phyloP scores from a whole-genome alignment of 2,888 invertebrate genomes.

The Sinodicranocentrus sp. region DNA sequence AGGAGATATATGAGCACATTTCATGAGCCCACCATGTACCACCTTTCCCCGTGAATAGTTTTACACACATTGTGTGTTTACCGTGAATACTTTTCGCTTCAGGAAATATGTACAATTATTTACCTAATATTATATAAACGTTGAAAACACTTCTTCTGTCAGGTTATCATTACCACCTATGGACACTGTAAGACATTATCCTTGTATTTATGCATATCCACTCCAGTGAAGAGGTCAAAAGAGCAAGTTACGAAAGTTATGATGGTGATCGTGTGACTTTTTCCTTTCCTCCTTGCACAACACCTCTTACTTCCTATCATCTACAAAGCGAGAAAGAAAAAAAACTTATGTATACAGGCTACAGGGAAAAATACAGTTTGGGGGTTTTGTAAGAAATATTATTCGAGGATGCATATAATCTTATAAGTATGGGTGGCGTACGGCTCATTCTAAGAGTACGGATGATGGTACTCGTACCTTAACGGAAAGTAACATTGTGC shows the following conservation, averaged over 20 bases:
- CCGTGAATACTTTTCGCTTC: too few species aligned
- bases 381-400: slow-evolving; percentile 14
- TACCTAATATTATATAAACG: slow-evolving; percentile 20
- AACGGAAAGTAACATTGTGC: not conserved
- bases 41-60: not conserved
- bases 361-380: not conserved
- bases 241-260: slow-evolving; percentile 22
- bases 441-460: too few species aligned
- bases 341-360: too few species aligned
- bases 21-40: slow-evolving; percentile 28
- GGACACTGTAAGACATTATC: slow-evolving; percentile 1
- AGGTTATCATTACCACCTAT: slow-evolving; percentile 5
- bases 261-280: not conserved
- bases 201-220: not conserved
- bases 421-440: too few species aligned
- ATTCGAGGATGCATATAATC: slow-evolving; percentile 26
- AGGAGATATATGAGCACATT: slow-evolving; percentile 59
- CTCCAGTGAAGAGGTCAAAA: slow-evolving; percentile 23
- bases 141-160: slow-evolving; percentile 36
- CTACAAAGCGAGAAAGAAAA: not conserved
- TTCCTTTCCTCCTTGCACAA: slow-evolving; percentile 11
- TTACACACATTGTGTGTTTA: too few species aligned
- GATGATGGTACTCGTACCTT: slow-evolving; percentile 7
- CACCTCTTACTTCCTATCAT: not conserved
- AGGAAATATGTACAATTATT: slow-evolving; percentile 32